phyloP scores from a whole-genome alignment of 2,797 vertebrate species.

The Artibeus jamaicensis region DNA sequence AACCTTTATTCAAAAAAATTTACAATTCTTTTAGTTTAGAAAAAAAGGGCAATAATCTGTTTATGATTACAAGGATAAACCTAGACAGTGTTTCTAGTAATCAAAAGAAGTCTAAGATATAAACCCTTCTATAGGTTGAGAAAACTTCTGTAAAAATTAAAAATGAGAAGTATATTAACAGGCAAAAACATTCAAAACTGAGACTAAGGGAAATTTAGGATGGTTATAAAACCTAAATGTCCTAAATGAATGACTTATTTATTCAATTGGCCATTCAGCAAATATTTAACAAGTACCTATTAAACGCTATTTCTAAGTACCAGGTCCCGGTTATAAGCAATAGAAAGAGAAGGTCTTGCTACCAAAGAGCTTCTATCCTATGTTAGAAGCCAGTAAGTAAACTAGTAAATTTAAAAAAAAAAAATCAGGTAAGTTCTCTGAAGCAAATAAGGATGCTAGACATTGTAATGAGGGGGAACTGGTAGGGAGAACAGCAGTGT shows the following conservation, averaged over 20 bases:
- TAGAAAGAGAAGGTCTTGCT: neutral
- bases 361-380: neutral
- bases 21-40: neutral
- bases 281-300: neutral
- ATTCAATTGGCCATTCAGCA: neutral
- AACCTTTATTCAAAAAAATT: slow-evolving; percentile 9
- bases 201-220: neutral
- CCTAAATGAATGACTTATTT: neutral
- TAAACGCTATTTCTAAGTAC: neutral
- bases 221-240: neutral
- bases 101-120: too few species aligned
- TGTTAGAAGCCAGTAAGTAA: neutral
- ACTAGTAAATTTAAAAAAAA: neutral
- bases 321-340: neutral
- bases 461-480: neutral
- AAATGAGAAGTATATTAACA: neutral
- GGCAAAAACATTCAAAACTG: neutral
- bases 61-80: slow-evolving; percentile 5
- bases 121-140: neutral
- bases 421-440: neutral
- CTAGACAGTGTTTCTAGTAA: neutral
- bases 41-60: neutral
- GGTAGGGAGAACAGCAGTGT: neutral
- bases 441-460: neutral
- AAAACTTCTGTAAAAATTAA: neutral